Evolutionary conservation across 2,113 vertebrate genomes (phyloP).

Genomic region (Trogon melanurus): DNA sequence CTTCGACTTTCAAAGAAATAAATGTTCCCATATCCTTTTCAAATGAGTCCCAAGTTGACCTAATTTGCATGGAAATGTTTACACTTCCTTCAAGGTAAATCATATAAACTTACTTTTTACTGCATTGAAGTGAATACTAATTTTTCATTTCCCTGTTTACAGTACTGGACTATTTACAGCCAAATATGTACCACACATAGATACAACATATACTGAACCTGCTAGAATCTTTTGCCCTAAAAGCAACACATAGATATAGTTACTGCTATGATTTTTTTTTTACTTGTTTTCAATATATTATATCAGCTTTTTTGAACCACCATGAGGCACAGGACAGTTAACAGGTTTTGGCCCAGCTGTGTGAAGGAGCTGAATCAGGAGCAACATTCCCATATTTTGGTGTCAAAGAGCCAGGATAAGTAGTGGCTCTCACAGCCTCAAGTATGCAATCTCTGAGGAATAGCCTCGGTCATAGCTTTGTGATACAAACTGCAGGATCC

Average conservation of each 20-base stretch:
- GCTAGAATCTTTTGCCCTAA: neutral
- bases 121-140: neutral
- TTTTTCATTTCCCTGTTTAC: neutral
- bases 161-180: neutral
- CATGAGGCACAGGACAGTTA: neutral
- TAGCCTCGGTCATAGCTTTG: neutral
- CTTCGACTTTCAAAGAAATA: slow-evolving; percentile 47
- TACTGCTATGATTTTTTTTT: neutral
- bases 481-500: neutral
- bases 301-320: neutral
- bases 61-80: slow-evolving; percentile 55
- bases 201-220: neutral
- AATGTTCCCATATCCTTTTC: slow-evolving; percentile 35
- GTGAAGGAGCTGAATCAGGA: neutral
- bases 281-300: neutral
- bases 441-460: neutral
- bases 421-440: neutral
- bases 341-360: neutral
- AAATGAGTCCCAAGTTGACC: slow-evolving; percentile 34
- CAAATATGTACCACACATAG: neutral
- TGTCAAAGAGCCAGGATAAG: neutral
- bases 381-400: neutral
- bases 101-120: slow-evolving; percentile 3
- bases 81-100: slow-evolving; percentile 46
- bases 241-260: neutral